Base-by-base conservation (phyloP, 2,797 vertebrate genomes). In the Myotis planiceps region DNA sequence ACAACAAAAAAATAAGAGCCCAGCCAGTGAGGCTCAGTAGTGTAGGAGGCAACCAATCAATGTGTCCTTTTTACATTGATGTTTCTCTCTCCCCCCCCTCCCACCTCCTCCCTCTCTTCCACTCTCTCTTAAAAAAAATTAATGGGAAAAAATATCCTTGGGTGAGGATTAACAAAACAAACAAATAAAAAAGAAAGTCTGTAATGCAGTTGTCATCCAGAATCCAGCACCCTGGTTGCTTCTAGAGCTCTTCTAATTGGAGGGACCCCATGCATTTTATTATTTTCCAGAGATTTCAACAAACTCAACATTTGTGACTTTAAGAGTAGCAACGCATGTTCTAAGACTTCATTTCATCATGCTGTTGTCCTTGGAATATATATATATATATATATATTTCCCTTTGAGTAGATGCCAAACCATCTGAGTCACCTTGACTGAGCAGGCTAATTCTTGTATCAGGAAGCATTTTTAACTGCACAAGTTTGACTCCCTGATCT, bases 381-480 rank as follows among this genome's bases (percentile, higher is more conserved):
- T 42, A 12, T 45, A 45, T 45, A 45, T 45, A 45, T 45, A 45
- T 32, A 16, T 68, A 37, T 29, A 3, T 42, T 9, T 49, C 51
- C 45, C 45, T 68, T 39, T 80, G 76, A 63, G 34, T 23, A 78
- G 47, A 60, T 63, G 66, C 82, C 47, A 84, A 60, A 53, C 32
- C 16, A 5, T 79, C 21, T 3, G 29, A 84, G 80, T 87, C 76
- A 84, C 91, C 95, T 90, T 88, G 29, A 42, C 45, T 34, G 65
- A 69, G 29, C 75, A 92, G 34, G 47, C 53, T 88, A 39, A 82
- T 88, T 93, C 80, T 86, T 76, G 16, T n/a, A 87, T 53, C 18
- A 66, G 55, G 78, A 74, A 91, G 19, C 1, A 42, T 66, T 91
- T 84, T 71, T 79, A 65, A 34, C 6, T n/a, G 49, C 8, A 39